A percentile compares a stretch with the other conserved stretches of the same genome.
Evolutionary conservation across 1,140 invertebrate species (phyloP).

Genomic region (Cardiocondyla obscurior): DNA sequence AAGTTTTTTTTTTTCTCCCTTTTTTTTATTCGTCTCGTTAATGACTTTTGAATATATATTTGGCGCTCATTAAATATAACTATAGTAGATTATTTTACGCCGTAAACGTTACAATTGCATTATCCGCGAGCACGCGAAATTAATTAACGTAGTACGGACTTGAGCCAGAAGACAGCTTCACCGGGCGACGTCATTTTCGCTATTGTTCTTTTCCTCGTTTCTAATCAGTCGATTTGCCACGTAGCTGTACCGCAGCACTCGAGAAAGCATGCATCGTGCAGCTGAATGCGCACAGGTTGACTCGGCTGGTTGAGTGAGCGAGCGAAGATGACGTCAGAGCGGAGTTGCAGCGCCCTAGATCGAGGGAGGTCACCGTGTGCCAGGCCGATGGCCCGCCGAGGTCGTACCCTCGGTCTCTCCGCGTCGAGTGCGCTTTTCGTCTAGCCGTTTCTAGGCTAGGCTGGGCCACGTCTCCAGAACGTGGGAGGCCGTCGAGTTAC

Average conservation of each 20-base stretch:
- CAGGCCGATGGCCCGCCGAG: constrained; percentile 84
- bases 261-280: constrained; percentile 55
- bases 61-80: background rate
- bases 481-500: constrained; percentile 69
- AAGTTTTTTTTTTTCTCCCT: too few relatives aligned
- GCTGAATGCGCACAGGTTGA: constrained; percentile 78
- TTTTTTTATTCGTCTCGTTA: background rate
- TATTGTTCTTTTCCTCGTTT: constrained; percentile 33
- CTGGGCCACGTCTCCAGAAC: constrained; percentile 75
- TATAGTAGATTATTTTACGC: too few relatives aligned
- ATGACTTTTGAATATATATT: background rate
- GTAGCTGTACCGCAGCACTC: constrained; percentile 30
- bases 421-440: constrained; percentile 75
- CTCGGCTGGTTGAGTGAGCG: constrained; percentile 71
- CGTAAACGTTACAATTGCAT: too few relatives aligned
- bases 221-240: constrained; percentile 8
- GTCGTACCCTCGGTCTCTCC: constrained; percentile 81
- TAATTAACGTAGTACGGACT: too few relatives aligned
- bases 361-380: constrained; percentile 83
- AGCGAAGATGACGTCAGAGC: constrained; percentile 82
- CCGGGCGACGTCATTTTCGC: background rate
- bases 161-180: background rate
- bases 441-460: constrained; percentile 80
- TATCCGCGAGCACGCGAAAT: too few relatives aligned
- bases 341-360: constrained; percentile 84